A percentile compares a stretch with the other conserved stretches of the same genome.
phyloP scores from a whole-genome alignment of 2,113 vertebrate genomes.

The Xyliphius kryptos region DNA sequence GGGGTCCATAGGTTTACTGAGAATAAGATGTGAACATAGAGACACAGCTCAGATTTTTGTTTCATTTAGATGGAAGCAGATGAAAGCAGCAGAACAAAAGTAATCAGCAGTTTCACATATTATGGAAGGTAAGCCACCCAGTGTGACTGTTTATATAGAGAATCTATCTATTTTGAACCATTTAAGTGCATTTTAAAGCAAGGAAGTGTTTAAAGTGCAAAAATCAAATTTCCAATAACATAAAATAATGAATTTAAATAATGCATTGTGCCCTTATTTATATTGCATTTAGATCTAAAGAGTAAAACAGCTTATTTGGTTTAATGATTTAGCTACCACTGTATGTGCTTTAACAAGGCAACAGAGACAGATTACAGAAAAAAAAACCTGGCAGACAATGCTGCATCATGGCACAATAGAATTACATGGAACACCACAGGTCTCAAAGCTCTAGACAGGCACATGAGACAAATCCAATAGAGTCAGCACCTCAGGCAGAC shows the following conservation, averaged over 20 bases:
- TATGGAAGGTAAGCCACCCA: slow-evolving; percentile 27
- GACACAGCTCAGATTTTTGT: neutral
- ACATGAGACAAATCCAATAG: slow-evolving; percentile 51
- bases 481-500: slow-evolving; percentile 34
- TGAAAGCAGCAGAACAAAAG: slow-evolving; percentile 12
- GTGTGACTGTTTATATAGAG: neutral
- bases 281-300: no score
- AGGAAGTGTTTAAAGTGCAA: no score
- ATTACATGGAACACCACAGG: slow-evolving; percentile 20
- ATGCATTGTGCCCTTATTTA: no score
- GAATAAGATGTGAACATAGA: slow-evolving; percentile 9
- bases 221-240: no score
- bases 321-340: no score
- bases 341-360: slow-evolving; percentile 5
- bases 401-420: slow-evolving; percentile 15
- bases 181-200: no score
- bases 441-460: slow-evolving; percentile 19
- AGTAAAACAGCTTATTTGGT: no score
- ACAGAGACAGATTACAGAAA: slow-evolving; percentile 10
- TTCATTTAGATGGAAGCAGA: slow-evolving; percentile 12
- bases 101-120: neutral
- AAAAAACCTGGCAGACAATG: slow-evolving; percentile 2
- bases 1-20: slow-evolving; percentile 35
- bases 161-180: no score
- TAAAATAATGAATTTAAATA: no score